Percentiles rank a stretch among this genome's conserved stretches.
phyloP scores from a whole-genome alignment of 2,113 vertebrate genomes.

The Prolemur simus region DNA sequence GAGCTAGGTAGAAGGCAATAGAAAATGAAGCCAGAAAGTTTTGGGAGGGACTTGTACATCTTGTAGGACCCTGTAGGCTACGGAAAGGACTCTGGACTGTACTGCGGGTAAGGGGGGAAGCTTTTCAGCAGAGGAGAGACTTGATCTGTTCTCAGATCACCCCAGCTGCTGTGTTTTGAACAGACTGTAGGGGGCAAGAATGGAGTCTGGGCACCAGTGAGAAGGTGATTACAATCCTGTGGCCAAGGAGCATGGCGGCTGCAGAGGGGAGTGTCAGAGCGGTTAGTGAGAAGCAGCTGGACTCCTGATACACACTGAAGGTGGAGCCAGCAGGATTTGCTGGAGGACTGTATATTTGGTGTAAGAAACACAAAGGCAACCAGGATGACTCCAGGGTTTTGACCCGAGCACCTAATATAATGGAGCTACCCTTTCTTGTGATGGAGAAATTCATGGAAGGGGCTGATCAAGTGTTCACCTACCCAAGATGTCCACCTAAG shows the following conservation, averaged over 20 bases:
- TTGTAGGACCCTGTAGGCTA: not conserved
- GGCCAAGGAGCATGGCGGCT: not conserved
- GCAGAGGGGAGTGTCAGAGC: not conserved
- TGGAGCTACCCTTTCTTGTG: not conserved
- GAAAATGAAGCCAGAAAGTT: not conserved
- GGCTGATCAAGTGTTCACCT: not conserved
- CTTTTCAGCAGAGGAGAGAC: not conserved
- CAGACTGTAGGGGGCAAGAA: not conserved
- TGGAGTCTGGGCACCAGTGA: not conserved
- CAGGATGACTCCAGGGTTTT: not conserved
- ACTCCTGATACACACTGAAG: not conserved
- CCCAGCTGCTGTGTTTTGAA: not conserved
- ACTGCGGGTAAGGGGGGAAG: not conserved
- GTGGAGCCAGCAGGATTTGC: not conserved
- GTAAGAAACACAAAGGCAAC: not conserved
- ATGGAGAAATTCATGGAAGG: not conserved
- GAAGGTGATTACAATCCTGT: not conserved
- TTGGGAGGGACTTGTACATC: not conserved
- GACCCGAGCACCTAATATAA: not conserved
- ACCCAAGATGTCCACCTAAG: not conserved
- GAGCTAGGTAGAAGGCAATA: not conserved
- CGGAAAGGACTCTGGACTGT: not conserved
- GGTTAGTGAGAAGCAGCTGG: not conserved
- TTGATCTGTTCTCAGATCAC: not conserved
- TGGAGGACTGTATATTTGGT: not conserved